Base-by-base conservation (phyloP, 2,797 vertebrate genomes). In the Cyprinodon diabolis region DNA sequence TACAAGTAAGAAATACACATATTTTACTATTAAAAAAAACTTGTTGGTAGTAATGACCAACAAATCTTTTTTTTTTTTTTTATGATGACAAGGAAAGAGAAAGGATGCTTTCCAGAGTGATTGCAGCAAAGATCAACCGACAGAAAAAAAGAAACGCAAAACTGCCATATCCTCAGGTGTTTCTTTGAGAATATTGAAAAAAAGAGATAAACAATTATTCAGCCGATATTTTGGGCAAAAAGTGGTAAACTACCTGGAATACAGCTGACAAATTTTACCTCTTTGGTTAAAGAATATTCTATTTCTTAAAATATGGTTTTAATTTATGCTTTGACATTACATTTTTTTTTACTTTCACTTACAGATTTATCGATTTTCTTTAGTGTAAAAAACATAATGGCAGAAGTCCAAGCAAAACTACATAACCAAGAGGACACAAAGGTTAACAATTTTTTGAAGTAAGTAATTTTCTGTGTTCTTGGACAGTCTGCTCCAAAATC, bases 361-460 rank as follows among this genome's bases (percentile, higher is more conserved):
- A 72, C 55, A 72, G 76, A 72, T 23, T 21, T 6, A 54, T 2
- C 1, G 0, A 25, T 72, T 23, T 25, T 72, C 10, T 48, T 6
- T 68, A 19, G 55, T 1, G 70, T 68, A 13, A 77, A 72, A 72
- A 15, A 4, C 6, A 40, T 68, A 8, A 77, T 72, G 65, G 0
- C 0, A 6, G 0, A 10, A 6, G 49, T 55, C 5, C 1, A 23
- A 7, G 15, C 17, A 2, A 68, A 15, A 63, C 65, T 77, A 55
- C 0, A 19, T 13, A 11, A 67, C 7, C 30, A 55, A 14, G 47
- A 55, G 17, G 17, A 52, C 1, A 58, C 72, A 58, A 21, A 54
- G 9, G 6, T 77, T 10, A 47, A 30, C 37, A 5, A 21, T 4
- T 77, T 77, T 49, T 43, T 72, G 10, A 72, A 47, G 75, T 77